Evolutionary conservation across 1,140 invertebrate species (phyloP).

Genomic region (Pentalonia nigronervosa): DNA sequence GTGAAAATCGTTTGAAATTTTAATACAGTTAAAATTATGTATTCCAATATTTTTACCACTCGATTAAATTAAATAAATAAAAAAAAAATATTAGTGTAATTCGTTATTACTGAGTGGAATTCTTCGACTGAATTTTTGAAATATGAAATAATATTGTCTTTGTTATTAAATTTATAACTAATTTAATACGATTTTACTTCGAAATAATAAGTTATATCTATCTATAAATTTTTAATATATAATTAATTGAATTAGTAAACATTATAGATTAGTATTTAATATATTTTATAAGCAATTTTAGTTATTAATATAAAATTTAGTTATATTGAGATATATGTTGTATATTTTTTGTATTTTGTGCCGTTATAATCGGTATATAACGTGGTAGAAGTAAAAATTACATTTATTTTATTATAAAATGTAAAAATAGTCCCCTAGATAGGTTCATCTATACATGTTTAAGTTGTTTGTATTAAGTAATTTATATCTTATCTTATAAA

Average conservation of each 20-base stretch:
- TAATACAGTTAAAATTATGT: background rate
- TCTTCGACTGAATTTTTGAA: background rate
- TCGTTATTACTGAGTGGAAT: background rate
- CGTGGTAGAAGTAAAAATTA: background rate
- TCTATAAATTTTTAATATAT: background rate
- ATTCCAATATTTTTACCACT: background rate
- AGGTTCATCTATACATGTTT: background rate
- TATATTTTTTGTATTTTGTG: background rate
- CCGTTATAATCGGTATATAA: background rate
- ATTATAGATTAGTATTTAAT: slow-evolving; percentile 4
- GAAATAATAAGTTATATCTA: background rate
- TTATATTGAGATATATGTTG: background rate
- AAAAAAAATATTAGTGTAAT: background rate
- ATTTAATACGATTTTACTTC: background rate
- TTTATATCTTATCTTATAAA: background rate
- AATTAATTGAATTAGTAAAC: slow-evolving; percentile 25
- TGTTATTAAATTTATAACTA: background rate
- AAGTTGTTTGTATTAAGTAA: background rate
- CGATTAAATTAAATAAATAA: background rate
- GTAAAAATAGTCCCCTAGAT: background rate
- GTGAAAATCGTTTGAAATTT: background rate
- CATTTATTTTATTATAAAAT: background rate
- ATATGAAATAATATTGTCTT: background rate
- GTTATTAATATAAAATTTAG: background rate
- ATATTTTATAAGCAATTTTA: background rate